Evolutionary conservation across 1,140 invertebrate species (phyloP), one percentile per base, ranked within the genome.

Genomic region (Ptiloglossa arizonensis): DNA sequence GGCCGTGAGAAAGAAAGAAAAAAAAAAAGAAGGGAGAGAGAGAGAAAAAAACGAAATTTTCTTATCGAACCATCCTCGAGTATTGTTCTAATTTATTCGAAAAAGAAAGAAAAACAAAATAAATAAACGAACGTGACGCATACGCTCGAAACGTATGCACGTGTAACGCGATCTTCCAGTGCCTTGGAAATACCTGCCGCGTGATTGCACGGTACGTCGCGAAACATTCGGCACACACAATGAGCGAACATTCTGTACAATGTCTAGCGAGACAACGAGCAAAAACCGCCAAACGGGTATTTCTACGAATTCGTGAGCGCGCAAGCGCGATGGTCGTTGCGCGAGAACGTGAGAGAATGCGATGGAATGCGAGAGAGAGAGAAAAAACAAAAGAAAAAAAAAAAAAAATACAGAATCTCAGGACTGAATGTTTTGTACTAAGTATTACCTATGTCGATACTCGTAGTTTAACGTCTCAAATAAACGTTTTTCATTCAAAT

Each of bases 401-500:
- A 54, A 69, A 80, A 35, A 35, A 35, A 4, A 35, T 6, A 35
- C 68, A 82, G 83, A 83, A 86, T 88, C 82, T 81, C 78, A 83
- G 78, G 80, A 85, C 70, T 81, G 85, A 86, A 85, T 88, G 86
- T 91, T 90, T 91, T 90, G 70, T 90, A 86, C 85, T 80, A 70
- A 67, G 68, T 74, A 87, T 89, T 87, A 87, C 88, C 88, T 89
- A 89, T 89, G 86, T 88, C 83, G 82, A 89, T 78, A 81, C 41
- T 69, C 54, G 73, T 76, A 76, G 64, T 91, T 86, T 90, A n/a
- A 90, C 86, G 86, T 89, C 88, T 87, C 84, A 89, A 92, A 91
- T 92, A 92, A 91, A 92, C 82, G 87, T 92, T 91, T 91, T 89
- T 89, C 86, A 91, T 88, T 87, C 81, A 76, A 88, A 86, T n/a